Conservation (phyloP, 2,888 invertebrate genomes). For the Hypercompe scribonia region DNA sequence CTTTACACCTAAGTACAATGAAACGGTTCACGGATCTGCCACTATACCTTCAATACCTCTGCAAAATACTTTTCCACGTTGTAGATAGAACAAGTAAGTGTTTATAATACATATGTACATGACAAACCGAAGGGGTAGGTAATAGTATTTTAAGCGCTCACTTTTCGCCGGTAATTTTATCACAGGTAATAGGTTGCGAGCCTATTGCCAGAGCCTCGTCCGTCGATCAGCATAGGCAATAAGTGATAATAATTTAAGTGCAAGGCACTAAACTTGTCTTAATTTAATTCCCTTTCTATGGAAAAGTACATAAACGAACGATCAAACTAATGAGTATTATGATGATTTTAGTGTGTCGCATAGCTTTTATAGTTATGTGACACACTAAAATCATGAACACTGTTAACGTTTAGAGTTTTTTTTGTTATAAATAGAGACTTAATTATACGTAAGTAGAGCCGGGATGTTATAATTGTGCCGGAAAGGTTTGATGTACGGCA, state of each 20-base stretch:
- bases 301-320: too few species aligned
- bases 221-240: too few species aligned
- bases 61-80: slow-evolving; percentile 90
- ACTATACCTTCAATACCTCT: slow-evolving; percentile 91
- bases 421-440: neutral
- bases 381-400: neutral
- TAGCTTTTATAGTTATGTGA: neutral
- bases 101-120: neutral
- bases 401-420: neutral
- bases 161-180: too few species aligned
- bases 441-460: neutral
- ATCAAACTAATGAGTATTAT: too few species aligned
- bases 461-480: slow-evolving; percentile 27
- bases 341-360: too few species aligned
- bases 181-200: too few species aligned
- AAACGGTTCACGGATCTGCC: slow-evolving; percentile 88
- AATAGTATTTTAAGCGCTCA: too few species aligned
- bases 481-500: slow-evolving; percentile 49
- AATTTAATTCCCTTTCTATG: too few species aligned
- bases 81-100: slow-evolving; percentile 89
- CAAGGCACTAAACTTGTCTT: too few species aligned
- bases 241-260: neutral
- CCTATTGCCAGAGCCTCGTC: too few species aligned
- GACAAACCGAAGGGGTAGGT: too few species aligned
- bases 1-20: slow-evolving; percentile 80